phyloP scores from a whole-genome alignment of 2,888 invertebrate genomes.

The Drosophila atroscutellata region DNA sequence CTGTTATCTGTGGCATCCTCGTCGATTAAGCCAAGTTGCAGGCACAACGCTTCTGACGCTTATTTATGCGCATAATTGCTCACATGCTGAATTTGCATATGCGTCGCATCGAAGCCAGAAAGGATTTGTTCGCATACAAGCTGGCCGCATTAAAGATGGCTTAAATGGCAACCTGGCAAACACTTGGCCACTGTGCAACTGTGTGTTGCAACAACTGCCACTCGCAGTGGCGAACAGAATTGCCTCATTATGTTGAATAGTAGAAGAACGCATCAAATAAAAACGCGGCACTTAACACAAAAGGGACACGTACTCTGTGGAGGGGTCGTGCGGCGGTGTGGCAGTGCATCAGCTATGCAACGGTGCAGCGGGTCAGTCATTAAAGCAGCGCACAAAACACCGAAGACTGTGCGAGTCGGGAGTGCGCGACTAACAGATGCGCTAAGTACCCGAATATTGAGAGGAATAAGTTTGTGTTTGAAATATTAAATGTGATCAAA shows the following conservation, averaged over 20 bases:
- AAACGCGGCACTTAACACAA: conserved; percentile 75
- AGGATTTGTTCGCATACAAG: conserved; percentile 67
- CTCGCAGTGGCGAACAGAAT: conserved; percentile 34
- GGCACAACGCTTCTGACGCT: conserved; percentile 31
- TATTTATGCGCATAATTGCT: conserved; percentile 78
- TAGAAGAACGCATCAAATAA: conserved; percentile 58
- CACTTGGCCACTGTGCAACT: conserved; percentile 3
- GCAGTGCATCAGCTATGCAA: conserved; percentile 1
- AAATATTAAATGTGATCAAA: neutral
- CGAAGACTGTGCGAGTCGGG: no score
- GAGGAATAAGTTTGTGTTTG: fast-evolving
- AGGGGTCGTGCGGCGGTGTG: neutral
- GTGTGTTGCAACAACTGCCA: neutral
- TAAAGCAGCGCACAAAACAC: neutral
- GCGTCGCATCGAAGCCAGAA: conserved; percentile 46
- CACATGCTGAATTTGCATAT: conserved; percentile 65
- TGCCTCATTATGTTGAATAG: conserved; percentile 73
- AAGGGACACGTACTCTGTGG: conserved; percentile 56
- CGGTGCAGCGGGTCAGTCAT: conserved; percentile 6
- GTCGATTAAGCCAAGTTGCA: conserved; percentile 60
- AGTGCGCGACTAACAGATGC: neutral
- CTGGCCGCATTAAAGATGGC: conserved; percentile 58
- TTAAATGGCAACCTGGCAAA: conserved; percentile 13
- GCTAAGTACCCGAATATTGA: neutral
- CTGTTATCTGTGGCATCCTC: conserved; percentile 38